Percentiles rank a stretch among this genome's conserved stretches.
These are phyloP conservation scores for Ichneumoninae sp. DNA, from an alignment of 2,888 invertebrate species.

Conservation along the genomic window DNA sequence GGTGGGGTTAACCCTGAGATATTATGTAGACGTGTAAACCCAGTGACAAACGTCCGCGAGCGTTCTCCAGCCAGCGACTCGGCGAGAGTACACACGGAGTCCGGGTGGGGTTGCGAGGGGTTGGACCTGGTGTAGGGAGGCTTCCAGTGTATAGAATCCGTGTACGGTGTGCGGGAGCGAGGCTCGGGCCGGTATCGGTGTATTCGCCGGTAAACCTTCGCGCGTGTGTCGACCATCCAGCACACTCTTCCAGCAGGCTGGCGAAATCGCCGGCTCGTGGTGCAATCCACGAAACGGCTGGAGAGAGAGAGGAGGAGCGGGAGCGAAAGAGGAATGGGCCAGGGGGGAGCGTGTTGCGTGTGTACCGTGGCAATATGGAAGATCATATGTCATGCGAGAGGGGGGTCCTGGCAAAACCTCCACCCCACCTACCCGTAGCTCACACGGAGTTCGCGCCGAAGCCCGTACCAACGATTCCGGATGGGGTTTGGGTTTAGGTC, in stretches of 20 bases:
- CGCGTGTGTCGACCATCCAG: conserved; percentile 27
- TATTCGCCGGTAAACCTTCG: conserved; percentile 9
- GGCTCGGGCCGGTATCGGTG: conserved; percentile 19
- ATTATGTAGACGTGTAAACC: conserved; percentile 79
- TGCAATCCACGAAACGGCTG: conserved; percentile 5
- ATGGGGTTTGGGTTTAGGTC: neutral
- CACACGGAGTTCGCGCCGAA: conserved; percentile 63
- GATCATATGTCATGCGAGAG: conserved; percentile 84
- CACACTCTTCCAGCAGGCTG: conserved; percentile 17
- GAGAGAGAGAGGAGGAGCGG: neutral
- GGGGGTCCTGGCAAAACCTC: conserved; percentile 70
- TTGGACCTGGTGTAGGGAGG: conserved; percentile 4
- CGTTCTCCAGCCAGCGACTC: conserved; percentile 53
- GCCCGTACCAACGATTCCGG: conserved; percentile 58
- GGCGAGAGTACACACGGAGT: conserved; percentile 45
- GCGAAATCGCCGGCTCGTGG: conserved; percentile 8
- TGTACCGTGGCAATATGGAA: conserved; percentile 82
- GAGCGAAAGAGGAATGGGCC: conserved; percentile 18
- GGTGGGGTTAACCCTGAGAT: conserved; percentile 79
- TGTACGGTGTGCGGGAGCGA: conserved; percentile 9
- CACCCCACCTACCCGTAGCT: conserved; percentile 57
- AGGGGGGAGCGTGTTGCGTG: conserved; percentile 68
- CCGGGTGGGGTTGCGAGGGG: conserved; percentile 17
- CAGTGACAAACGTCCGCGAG: conserved; percentile 77
- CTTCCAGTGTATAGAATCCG: conserved; percentile 4